These are phyloP conservation scores for Mustelus asterias DNA, from an alignment of 2,113 vertebrate species.

Conservation along the genomic window DNA sequence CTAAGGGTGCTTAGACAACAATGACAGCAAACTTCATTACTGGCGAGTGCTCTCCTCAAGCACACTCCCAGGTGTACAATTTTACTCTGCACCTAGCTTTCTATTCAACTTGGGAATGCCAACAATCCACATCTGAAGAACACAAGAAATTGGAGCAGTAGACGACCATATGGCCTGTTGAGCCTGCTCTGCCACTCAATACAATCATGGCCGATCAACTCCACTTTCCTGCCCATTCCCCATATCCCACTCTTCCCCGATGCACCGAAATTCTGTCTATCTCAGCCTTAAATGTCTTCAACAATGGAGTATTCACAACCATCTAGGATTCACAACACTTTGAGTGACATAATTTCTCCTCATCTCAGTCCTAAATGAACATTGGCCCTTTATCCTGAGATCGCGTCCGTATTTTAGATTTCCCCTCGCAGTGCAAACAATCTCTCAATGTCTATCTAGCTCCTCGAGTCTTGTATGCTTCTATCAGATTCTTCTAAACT, in stretches of 20 bases:
- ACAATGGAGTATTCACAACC: too few relatives aligned
- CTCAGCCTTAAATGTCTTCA: background rate
- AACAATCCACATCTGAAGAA: background rate
- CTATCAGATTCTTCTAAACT: background rate
- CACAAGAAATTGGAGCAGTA: background rate
- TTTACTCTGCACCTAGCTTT: background rate
- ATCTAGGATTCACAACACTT: background rate
- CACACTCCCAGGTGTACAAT: background rate
- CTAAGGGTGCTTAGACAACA: background rate
- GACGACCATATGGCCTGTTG: background rate
- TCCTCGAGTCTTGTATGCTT: background rate
- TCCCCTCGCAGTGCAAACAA: too few relatives aligned
- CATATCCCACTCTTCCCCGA: background rate
- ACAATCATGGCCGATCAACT: background rate
- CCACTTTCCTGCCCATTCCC: background rate
- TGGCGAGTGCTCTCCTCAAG: background rate
- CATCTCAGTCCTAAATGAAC: background rate
- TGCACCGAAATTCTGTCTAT: background rate
- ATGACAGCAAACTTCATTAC: background rate
- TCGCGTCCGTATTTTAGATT: too few relatives aligned
- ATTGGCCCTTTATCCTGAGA: background rate
- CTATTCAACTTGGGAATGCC: background rate
- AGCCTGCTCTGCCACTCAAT: background rate
- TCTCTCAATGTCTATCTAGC: background rate
- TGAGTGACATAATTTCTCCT: background rate